These are phyloP conservation scores for Mastomys coucha DNA, from an alignment of 2,113 vertebrate species.

Conservation along the genomic window DNA sequence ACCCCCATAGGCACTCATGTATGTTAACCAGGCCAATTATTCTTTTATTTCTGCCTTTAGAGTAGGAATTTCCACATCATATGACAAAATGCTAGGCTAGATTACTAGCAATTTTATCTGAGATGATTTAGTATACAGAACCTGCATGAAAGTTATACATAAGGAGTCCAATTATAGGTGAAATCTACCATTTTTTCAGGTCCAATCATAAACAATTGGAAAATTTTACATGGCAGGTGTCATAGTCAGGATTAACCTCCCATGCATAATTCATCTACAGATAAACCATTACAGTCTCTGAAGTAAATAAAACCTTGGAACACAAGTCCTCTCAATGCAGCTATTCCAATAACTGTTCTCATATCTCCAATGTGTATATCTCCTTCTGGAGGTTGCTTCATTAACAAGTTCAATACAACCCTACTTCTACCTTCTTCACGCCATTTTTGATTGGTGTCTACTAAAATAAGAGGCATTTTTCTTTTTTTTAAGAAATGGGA, in stretches of 20 bases:
- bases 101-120: neutral
- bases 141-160: neutral
- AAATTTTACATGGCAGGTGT: rapidly evolving
- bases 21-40: neutral
- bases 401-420: neutral
- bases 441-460: neutral
- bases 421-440: neutral
- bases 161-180: neutral
- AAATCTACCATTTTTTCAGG: neutral
- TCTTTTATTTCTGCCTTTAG: neutral
- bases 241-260: too few relatives aligned
- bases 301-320: too few relatives aligned
- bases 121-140: too few relatives aligned
- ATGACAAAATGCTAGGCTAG: neutral
- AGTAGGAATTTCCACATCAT: rapidly evolving
- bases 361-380: neutral
- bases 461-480: neutral
- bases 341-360: too few relatives aligned
- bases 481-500: neutral
- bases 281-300: neutral
- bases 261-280: rapidly evolving
- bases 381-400: neutral
- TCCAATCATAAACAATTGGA: neutral
- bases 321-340: rapidly evolving
- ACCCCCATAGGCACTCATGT: neutral